phyloP scores from a whole-genome alignment of 2,888 invertebrate species.

The Dioctria linearis region DNA sequence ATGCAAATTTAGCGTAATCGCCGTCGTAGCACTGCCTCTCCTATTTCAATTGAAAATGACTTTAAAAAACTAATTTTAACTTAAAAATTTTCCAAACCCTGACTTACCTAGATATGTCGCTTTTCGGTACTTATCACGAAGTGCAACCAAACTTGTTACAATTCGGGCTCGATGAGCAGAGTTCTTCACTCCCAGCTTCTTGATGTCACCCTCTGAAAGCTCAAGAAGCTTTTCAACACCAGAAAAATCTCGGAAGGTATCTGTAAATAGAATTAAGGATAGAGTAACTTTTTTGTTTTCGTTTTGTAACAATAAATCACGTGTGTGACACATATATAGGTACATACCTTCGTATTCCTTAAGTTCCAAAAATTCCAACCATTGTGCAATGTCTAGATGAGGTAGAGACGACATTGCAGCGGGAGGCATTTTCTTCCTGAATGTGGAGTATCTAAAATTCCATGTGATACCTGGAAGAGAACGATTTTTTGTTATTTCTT shows the following conservation, averaged over 20 bases:
- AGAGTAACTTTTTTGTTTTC: neutral
- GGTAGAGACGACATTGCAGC: slow-evolving; percentile 64
- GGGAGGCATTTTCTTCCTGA: slow-evolving; percentile 64
- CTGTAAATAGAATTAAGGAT: slow-evolving; percentile 50
- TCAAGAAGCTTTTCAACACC: slow-evolving; percentile 76
- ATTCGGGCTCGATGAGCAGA: slow-evolving; percentile 77
- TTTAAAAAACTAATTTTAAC: no score
- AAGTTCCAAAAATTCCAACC: slow-evolving; percentile 76
- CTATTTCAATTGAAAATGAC: neutral
- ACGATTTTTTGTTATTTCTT: no score
- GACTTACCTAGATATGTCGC: slow-evolving; percentile 66
- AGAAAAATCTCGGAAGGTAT: slow-evolving; percentile 71
- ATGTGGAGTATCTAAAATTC: slow-evolving; percentile 71
- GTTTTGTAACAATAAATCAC: neutral
- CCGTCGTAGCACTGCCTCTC: no score
- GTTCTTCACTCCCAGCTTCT: slow-evolving; percentile 76
- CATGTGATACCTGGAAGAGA: slow-evolving; percentile 69
- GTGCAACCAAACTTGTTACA: slow-evolving; percentile 76
- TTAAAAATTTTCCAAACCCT: neutral
- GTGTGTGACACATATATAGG: neutral
- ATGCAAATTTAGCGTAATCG: neutral
- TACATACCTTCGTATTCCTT: slow-evolving; percentile 72
- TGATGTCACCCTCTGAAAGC: slow-evolving; percentile 75
- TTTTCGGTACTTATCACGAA: slow-evolving; percentile 75
- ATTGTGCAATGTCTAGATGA: slow-evolving; percentile 74